phyloP scores from a whole-genome alignment of 2,888 invertebrate species.

The Gandaritis pyraliata region DNA sequence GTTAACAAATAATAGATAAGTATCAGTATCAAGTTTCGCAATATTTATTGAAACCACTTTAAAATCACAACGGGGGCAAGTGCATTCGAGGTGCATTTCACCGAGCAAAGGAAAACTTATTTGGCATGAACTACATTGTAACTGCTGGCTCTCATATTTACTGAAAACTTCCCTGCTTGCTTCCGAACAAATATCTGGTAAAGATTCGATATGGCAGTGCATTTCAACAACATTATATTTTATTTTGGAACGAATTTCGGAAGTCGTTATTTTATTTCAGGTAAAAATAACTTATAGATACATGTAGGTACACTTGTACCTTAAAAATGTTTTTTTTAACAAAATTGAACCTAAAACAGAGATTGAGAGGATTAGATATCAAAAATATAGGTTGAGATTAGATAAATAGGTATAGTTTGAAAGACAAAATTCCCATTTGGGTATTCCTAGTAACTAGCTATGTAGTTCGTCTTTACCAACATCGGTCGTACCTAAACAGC shows the following conservation, averaged over 20 bases:
- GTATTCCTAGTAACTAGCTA: no score
- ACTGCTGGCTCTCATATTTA: constrained; percentile 27
- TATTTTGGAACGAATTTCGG: constrained; percentile 6
- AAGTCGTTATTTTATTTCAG: not conserved
- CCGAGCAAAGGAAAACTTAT: constrained; percentile 9
- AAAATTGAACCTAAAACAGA: no score
- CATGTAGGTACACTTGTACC: no score
- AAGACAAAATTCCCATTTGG: not conserved
- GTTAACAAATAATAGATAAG: no score
- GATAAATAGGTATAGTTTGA: no score
- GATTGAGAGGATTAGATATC: no score
- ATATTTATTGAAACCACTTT: constrained; percentile 7
- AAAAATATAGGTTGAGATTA: no score
- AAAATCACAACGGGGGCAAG: constrained; percentile 21
- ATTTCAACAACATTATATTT: constrained; percentile 19
- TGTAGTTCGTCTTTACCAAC: not conserved
- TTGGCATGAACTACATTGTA: constrained; percentile 28
- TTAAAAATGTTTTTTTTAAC: no score
- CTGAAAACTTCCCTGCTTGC: constrained; percentile 23
- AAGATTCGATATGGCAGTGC: constrained; percentile 15
- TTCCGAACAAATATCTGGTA: constrained; percentile 14
- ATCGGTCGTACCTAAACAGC: no score
- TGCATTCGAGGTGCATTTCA: constrained; percentile 14
- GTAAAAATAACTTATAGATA: not conserved
- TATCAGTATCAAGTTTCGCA: not conserved